Base-by-base conservation (phyloP, 1,140 invertebrate genomes). In the Whitmania pigra region DNA sequence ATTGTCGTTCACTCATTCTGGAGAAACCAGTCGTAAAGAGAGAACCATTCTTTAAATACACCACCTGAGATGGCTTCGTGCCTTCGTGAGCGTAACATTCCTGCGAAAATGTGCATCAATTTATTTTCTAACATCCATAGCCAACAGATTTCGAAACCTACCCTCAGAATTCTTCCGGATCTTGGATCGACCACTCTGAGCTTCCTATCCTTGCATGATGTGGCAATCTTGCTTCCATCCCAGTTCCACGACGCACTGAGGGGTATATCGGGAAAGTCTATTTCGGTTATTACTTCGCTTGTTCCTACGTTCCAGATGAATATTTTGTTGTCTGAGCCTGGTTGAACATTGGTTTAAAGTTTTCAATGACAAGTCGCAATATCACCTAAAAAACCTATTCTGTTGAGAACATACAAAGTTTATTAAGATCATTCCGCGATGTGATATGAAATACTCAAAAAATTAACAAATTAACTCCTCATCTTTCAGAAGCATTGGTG, bases 321-420 rank as follows among this genome's bases (percentile, higher is more conserved):
- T 18, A 83, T 77, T 83, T 89, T 82, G 75, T 87, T 86, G 77
- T 89, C 88, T 74, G 85, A 85, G 75, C 88, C 86, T 87, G 76
- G 31, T 80, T 22, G 36, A 31, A 29, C n/a, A 13, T 43, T 2
- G 36, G 36, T n/a, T 43, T 31, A 31, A 13, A 31, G 67, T 68
- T 43, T 31, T 25, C 20, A 63, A 63, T 57, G 18, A 4, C 66
- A n/a, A n/a, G n/a, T n/a, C n/a, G n/a, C n/a, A 22, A 67, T 25
- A 67, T 31, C 29, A 22, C 66, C 18, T 67, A 22, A 31, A 22
- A 20, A 57, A 25, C 20, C 25, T 2, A 31, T 27, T n/a, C 11
- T 15, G 11, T 13, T 63, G 57, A 27, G 20, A 63, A 13, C 29
- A 31, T 63, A 13, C 9, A 63, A 63, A 6, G 0, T 63, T 18